Base-by-base conservation (phyloP, 2,113 vertebrate species). In the Tyto alba region DNA sequence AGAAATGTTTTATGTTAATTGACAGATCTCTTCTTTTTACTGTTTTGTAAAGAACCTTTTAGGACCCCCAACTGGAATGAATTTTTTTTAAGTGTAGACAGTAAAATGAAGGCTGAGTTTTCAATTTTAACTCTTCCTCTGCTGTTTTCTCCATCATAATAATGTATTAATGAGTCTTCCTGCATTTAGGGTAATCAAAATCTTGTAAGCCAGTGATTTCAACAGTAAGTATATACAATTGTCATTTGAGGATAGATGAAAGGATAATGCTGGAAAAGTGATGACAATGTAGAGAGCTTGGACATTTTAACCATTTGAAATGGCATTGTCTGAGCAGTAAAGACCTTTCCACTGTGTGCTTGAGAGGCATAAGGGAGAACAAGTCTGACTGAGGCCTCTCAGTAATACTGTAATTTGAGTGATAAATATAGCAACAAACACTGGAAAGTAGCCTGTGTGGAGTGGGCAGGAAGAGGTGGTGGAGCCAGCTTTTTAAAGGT, bases 351-450 rank as follows among this genome's bases (percentile, higher is more conserved):
- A 57, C 40, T 81, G 48, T 66, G 12, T 87, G 30, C 59, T 73
- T 47, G 67, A 83, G 89, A 91, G 81, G 55, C 52, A 25, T 41
- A 64, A 89, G 66, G 53, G 75, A 91, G 81, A 93, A 80, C 0
- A 4, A 90, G 72, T 41, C 85, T 94, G 89, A 94, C 95, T 53
- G 85, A 79, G 89, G 84, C 90, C 66, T 90, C 72, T 81, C 76
- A 60, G 64, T 85, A 84, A 64, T 75, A 72, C 68, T 85, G 69
- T 64, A 82, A 89, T 96, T 95, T 26, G 10, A 66, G 80, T 60
- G 86, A 90, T 87, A 96, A 96, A 95, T 95, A 91, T 41, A 97
- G 90, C 83, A 90, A 47, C 94, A 95, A 91, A 75, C 95, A 80
- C 84, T 79, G 93, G 62, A 47, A 92, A 92, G 50, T 47, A 88